Base-by-base conservation (phyloP, 1,140 invertebrate species). In the Tribolium madens region DNA sequence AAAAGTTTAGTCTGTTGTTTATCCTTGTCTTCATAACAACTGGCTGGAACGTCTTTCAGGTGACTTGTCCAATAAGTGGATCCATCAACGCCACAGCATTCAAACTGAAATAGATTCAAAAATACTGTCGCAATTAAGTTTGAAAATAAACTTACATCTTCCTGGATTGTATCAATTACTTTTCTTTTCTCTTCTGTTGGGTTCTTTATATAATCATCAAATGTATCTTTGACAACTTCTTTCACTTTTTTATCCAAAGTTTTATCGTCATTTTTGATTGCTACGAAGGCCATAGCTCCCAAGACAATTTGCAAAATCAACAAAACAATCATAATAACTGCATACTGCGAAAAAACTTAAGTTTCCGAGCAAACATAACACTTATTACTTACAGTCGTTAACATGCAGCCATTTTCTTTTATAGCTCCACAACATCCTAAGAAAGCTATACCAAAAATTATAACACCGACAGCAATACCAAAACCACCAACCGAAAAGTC, bases 371-470 rank as follows among this genome's bases (percentile, higher is more conserved):
- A 15, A 10, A 52, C 1, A 26, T 26, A 15, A 17, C 6, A 42
- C 1, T 17, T 47, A 2, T 17, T 13, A 69, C 89, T 89, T 86
- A 93, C 92, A 13, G 93, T 94, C 9, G 93, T 90, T 36, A 95
- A 91, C 93, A 95, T 94, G 87, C 93, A 95, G 79, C 93, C 91
- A 82, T 92, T 94, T 85, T 96, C 94, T 82, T 93, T 93, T 1
- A 94, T 87, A 12, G 94, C 94, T 14, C 95, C 95, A 78, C 94
- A 96, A 86, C 94, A 96, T 75, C 95, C 95, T 76, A 96, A 92
- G 88, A 95, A 95, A 21, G 94, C 93, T 9, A 95, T 92, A 47
- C 95, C 87, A 83, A 95, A 93, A 78, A 95, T 91, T 57, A 94
- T 90, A 12, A 91, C 85, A 17, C 94, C 94, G 7, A 95, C 91